Evolutionary conservation across 2,113 vertebrate species (phyloP), one percentile per base, ranked within the genome.

Genomic region (Stomatorhinus ivindoensis): DNA sequence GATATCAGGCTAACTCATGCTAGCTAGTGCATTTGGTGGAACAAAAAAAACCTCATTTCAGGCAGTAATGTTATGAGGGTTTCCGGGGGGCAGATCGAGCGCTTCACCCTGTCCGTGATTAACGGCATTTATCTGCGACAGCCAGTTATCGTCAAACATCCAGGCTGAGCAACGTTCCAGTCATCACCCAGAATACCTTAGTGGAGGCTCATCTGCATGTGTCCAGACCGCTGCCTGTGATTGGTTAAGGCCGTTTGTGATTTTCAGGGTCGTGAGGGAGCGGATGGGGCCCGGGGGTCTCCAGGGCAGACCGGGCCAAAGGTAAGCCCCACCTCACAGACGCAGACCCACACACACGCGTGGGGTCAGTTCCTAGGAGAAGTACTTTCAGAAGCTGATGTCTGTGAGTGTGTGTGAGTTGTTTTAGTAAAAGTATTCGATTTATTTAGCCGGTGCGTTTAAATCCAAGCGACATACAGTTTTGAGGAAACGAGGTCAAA

Each of bases 261-360:
- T 39, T 87, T 39, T 0, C 27, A 98, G 97, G 97, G 97, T 10
- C 96, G 94, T 2, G 85, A 95, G 0, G 97, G 98, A 93, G 91
- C 95, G 0, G 97, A 98, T 0, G 98, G 98, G 2, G 96, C 95
- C 83, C 96, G 98, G n/a, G 98, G 98, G 35, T 92, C 95, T 76
- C 98, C 97, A 0, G 98, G 98, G 50, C 97, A 98, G 91, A 96
- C 97, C 0, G 98, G 98, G 61, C 65, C 94, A 8, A 99, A 98
- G 96, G 98, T 98, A 86, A 88, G 91, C 19, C 24, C 15, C 48
- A 46, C 53, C 53, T 47, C 87, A 27, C 47, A 31, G 3, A 69
- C n/a, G 13, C 24, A 65, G 2, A 27, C n/a, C 1, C 61, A 31
- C 61, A 31, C 61, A 48, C 46, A 86, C 47, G 69, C 3, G 69